Base-by-base conservation (phyloP, 2,113 vertebrate species). In the Xiphias gladius region DNA sequence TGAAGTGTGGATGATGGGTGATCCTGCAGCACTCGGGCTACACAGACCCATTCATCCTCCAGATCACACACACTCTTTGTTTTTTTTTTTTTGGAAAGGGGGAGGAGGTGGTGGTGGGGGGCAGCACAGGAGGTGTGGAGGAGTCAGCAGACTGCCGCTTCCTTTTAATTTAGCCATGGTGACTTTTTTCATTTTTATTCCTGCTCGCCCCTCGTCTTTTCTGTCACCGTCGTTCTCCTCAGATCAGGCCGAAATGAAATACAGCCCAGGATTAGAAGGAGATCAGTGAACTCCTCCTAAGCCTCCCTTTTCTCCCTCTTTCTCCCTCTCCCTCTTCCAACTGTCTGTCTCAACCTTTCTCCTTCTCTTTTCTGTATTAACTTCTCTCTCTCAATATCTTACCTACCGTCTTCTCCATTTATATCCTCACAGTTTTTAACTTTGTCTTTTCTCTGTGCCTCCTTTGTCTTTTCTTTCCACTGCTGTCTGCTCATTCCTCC, bases 1-100 rank as follows among this genome's bases (percentile, higher is more conserved):
- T 91, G 81, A 91, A 82, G 90, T 86, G 78, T 73, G 78, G 85
- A 74, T 86, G 87, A 87, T 70, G 48, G 76, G 72, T 85, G 89
- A 90, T 84, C 75, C 86, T 86, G 65, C 79, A 75, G 69, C 85
- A 85, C 48, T 0, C n/a, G 35, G 74, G 77, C 58, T 65, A 76
- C 85, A 89, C 79, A 64, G 70, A 61, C n/a, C 59, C 73, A 86
- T 86, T 88, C 84, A 90, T 88, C 81, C 75, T 52, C 8, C 73
- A 66, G 66, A 83, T 83, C 87, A 26, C 79, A 66, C 79, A 68
- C 50, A 10, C 8, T 22, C 50, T 77, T 66, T 79, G 80, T 85
- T 80, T 80, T 86, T 69, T 82, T 85, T 80, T 80, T 86, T 69
- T 82, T 24, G 48, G 37, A 46, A 41, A 37, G 39, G 52, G 70